Evolutionary conservation across 1,140 invertebrate genomes (phyloP), one percentile per base, ranked within the genome.

Genomic region (Pseudoatta argentina): DNA sequence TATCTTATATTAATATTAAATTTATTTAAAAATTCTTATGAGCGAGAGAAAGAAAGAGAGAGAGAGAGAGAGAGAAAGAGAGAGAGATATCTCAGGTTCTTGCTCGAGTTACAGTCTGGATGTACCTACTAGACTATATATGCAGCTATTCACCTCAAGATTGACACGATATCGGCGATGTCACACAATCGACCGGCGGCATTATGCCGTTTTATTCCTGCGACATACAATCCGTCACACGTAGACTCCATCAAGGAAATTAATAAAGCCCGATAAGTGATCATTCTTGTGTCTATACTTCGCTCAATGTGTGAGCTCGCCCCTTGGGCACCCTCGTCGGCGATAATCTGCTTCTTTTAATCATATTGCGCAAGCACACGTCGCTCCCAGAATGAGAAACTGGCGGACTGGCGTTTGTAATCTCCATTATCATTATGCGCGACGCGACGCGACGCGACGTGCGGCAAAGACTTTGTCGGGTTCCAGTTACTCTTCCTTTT

Each of bases 191-290:
- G 67, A 73, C 79, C 55, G 24, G n/a, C 24, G 39, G 16, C 55
- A 59, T 51, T 82, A 71, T 57, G 53, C 66, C 39, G 69, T 67
- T 61, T 48, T 82, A 72, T 73, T 73, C 79, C 53, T 48, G n/a
- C 77, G 69, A 76, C 57, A 61, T 55, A 85, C 82, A 85, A 85
- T 85, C 82, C 61, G 82, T 85, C 82, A 85, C 72, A 85, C 82
- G 59, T 78, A 27, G 30, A 24, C 14, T 30, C 85, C 85, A 86
- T 86, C 85, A 86, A 86, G 76, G 24, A 86, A 86, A 86, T 86
- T 86, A 86, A 86, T 86, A 86, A 86, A 86, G 76, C 63, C 76
- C 76, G 85, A 86, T 86, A 86, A 86, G 85, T 86, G 85, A 86
- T 86, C 64, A 53, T 78, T 86, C 82, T 57, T 61, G 82, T 76